phyloP scores from a whole-genome alignment of 2,888 invertebrate genomes.

The Dorcus parallelipipedus region DNA sequence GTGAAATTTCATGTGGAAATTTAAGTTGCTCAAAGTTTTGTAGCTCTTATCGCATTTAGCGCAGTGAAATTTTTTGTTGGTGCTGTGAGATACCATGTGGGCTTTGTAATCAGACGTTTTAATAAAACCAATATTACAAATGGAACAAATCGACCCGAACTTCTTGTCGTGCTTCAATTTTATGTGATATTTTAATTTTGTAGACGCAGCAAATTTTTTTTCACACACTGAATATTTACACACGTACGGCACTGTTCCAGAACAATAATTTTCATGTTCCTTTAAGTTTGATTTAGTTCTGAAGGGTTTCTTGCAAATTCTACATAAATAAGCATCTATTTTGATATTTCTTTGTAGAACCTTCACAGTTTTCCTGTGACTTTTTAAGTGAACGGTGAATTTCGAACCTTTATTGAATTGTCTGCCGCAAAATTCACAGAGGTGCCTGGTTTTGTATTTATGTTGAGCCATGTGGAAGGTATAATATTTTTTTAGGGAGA shows the following conservation, averaged over 20 bases:
- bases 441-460: constrained; percentile 30
- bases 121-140: constrained; percentile 45
- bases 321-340: constrained; percentile 35
- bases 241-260: constrained; percentile 38
- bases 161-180: constrained; percentile 46
- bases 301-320: constrained; percentile 39
- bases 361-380: constrained; percentile 7
- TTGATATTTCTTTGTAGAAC: constrained; percentile 24
- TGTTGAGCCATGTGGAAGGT: constrained; percentile 37
- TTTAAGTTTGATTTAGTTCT: constrained; percentile 40
- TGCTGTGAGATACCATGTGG: constrained; percentile 44
- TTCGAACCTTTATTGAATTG: constrained; percentile 28
- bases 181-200: constrained; percentile 43
- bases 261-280: constrained; percentile 44
- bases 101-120: constrained; percentile 45
- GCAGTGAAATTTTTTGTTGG: constrained; percentile 45
- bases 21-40: constrained; percentile 46
- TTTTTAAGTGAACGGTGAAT: constrained; percentile 29
- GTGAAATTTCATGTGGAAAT: constrained; percentile 46
- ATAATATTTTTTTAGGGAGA: constrained; percentile 35
- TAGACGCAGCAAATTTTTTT: constrained; percentile 42
- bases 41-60: constrained; percentile 42
- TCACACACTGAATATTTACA: constrained; percentile 39
- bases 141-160: constrained; percentile 44
- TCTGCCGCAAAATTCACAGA: constrained; percentile 44